Evolutionary conservation across 2,113 vertebrate species (phyloP), one percentile per base, ranked within the genome.

Genomic region (Callorhinus ursinus): DNA sequence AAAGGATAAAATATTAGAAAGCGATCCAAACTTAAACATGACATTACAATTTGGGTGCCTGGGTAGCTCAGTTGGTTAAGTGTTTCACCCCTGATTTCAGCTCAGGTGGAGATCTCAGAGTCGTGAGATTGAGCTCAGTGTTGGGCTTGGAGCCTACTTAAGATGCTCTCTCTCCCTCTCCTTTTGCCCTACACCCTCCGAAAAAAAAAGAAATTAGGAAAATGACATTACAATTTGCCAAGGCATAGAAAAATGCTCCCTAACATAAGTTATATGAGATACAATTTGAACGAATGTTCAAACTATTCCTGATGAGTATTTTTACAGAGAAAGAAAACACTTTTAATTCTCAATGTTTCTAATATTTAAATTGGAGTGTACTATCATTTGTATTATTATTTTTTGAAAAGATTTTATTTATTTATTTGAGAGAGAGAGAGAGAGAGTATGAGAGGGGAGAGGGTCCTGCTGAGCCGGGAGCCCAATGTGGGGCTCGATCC

Each of bases 81-180:
- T 2, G 0, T 31, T 26, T 4, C 0, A 18, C 16, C 33, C 3
- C 5, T 74, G 72, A 49, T 16, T 76, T 76, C 14, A 4, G 26
- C 74, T 76, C 42, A 76, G 39, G 72, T 74, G 4, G 15, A 49
- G 74, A 31, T 76, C 24, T 49, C 11, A 72, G 14, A 31, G 74
- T 49, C 31, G 7, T 76, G 42, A 76, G 72, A 16, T 76, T 1
- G 15, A 18, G 39, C 74, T 42, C 4, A 0, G 12, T 24, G 13
- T 74, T 26, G 26, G 15, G 4, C 26, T 15, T 76, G 26, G 14
- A 76, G 42, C 14, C 26, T 49, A 26, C 42, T 31, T 28, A 28
- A 4, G 72, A 49, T 49, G 26, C 42, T 49, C 42, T 31, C 39
- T 31, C 46, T 42, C 22, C 26, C 14, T 76, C 71, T 74, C 24